phyloP scores from a whole-genome alignment of 2,797 vertebrate genomes.

The Leucoraja ocellata region DNA sequence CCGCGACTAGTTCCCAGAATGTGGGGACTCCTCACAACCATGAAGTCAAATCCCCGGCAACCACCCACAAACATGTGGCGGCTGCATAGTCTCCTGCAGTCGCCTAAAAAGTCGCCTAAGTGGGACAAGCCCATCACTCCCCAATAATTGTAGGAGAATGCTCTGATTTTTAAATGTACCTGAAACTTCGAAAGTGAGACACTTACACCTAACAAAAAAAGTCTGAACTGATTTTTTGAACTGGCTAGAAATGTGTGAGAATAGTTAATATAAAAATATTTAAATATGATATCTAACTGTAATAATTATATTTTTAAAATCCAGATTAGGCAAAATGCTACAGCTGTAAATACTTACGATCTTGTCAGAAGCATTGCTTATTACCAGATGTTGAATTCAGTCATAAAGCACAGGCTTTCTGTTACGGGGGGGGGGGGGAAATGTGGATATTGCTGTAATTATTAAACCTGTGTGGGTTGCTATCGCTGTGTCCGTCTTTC shows the following conservation, averaged over 20 bases:
- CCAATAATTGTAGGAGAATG: too few relatives aligned
- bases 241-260: too few relatives aligned
- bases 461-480: constrained; percentile 75
- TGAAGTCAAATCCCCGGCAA: too few relatives aligned
- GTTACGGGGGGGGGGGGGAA: constrained; percentile 58
- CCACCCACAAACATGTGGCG: too few relatives aligned
- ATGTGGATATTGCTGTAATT: constrained; percentile 69
- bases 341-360: neutral
- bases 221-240: too few relatives aligned
- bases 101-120: too few relatives aligned
- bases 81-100: too few relatives aligned
- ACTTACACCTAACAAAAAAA: too few relatives aligned
- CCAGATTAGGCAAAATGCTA: neutral
- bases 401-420: constrained; percentile 68
- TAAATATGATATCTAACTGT: neutral
- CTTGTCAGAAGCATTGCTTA: neutral
- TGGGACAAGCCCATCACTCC: too few relatives aligned
- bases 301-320: neutral
- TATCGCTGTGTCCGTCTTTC: constrained; percentile 75
- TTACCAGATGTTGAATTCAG: neutral
- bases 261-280: too few relatives aligned
- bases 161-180: neutral
- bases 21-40: too few relatives aligned
- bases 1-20: too few relatives aligned
- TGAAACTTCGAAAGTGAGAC: neutral